These are phyloP conservation scores for Sphenodon punctatus DNA, from an alignment of 2,797 vertebrate genomes.

Conservation along the genomic window DNA sequence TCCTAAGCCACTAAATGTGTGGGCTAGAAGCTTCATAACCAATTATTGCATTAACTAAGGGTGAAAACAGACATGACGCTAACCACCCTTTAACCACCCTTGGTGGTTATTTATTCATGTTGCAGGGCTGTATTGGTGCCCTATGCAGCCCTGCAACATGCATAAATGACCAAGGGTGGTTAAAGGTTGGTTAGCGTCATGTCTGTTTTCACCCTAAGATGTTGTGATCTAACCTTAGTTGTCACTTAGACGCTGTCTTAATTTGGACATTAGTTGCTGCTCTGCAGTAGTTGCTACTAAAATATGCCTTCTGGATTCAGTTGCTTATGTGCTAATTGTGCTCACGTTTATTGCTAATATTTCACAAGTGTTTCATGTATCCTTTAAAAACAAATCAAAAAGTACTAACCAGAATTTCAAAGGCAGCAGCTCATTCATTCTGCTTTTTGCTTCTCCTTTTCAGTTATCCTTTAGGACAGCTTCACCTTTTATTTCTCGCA, in stretches of 20 bases:
- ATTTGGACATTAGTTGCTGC: conserved; percentile 55
- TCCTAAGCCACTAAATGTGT: conserved; percentile 16
- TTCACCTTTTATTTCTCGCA: neutral
- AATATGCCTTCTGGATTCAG: conserved; percentile 54
- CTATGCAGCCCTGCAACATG: too few relatives aligned
- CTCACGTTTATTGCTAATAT: conserved; percentile 74
- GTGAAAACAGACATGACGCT: too few relatives aligned
- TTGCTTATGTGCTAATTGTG: conserved; percentile 63
- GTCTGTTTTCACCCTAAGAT: neutral
- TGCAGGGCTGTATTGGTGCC: too few relatives aligned
- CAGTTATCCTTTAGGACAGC: conserved; percentile 65
- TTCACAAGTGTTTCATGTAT: conserved; percentile 86
- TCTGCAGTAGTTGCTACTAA: conserved; percentile 54
- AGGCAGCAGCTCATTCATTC: conserved; percentile 70
- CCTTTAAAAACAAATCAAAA: conserved; percentile 68
- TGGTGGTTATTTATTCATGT: too few relatives aligned
- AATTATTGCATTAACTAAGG: too few relatives aligned
- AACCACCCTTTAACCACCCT: too few relatives aligned
- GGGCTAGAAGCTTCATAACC: conserved; percentile 19
- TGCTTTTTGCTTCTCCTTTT: conserved; percentile 76
- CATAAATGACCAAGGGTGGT: too few relatives aligned
- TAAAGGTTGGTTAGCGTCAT: too few relatives aligned
- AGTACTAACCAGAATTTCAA: conserved; percentile 76
- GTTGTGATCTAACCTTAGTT: conserved; percentile 64
- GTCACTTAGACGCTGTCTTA: conserved; percentile 52